Conservation (phyloP, 2,888 invertebrate genomes). For the Leistus spinibarbis region DNA sequence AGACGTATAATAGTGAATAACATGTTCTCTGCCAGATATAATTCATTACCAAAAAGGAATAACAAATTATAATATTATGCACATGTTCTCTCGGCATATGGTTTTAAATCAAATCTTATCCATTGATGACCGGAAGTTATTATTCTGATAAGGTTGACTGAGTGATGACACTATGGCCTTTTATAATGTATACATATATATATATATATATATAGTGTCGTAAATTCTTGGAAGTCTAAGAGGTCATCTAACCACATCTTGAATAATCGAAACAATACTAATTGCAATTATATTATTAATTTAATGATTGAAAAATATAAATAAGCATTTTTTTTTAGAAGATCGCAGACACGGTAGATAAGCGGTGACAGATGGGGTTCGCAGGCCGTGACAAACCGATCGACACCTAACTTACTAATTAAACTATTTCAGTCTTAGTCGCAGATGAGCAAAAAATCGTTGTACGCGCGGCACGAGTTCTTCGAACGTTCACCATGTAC, state of each 20-base stretch:
- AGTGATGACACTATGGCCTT: not conserved
- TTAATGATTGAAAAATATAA: too few species aligned
- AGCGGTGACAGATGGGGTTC: too few species aligned
- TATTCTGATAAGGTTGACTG: not conserved
- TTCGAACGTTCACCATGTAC: not conserved
- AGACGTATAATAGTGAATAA: too few species aligned
- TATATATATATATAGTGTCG: too few species aligned
- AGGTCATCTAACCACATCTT: not conserved
- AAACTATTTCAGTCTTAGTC: not conserved
- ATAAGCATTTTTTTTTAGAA: not conserved
- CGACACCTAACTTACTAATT: not conserved
- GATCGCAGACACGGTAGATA: not conserved
- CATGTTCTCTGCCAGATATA: too few species aligned
- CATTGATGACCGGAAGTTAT: not conserved
- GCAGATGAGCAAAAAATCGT: not conserved
- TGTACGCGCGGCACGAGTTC: not conserved
- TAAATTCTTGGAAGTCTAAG: not conserved
- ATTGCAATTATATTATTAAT: too few species aligned
- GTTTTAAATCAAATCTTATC: not conserved
- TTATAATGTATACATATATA: not conserved
- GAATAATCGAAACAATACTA: too few species aligned
- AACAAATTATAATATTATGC: constrained; percentile 25
- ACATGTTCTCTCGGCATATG: not conserved
- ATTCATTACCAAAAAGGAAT: too few species aligned
- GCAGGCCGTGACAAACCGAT: not conserved